These are phyloP conservation scores for Telenomus remus DNA, from an alignment of 1,140 invertebrate species.

Conservation along the genomic window DNA sequence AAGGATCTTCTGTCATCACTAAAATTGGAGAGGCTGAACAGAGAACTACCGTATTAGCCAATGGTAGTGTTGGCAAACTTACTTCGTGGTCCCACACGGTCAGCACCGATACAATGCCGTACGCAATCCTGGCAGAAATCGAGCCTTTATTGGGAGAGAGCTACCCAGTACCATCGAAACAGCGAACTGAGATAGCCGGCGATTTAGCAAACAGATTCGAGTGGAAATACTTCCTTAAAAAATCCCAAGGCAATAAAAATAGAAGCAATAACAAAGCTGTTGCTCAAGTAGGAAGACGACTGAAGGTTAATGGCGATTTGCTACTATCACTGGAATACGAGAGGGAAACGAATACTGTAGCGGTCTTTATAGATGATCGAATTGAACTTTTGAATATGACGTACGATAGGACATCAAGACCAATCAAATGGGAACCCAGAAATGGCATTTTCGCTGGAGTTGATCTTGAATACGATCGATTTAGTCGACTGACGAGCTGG, in stretches of 20 bases:
- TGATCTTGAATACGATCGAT: conserved; percentile 93
- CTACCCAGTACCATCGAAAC: conserved; percentile 92
- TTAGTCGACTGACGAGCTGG: conserved; percentile 92
- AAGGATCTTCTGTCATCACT: conserved; percentile 88
- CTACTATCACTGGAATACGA: conserved; percentile 94
- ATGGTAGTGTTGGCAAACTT: conserved; percentile 86
- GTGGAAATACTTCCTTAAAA: conserved; percentile 92
- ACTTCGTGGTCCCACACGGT: conserved; percentile 88
- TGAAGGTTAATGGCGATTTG: conserved; percentile 93
- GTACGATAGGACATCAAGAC: conserved; percentile 92
- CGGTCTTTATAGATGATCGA: conserved; percentile 91
- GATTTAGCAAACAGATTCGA: conserved; percentile 95
- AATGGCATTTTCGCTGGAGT: conserved; percentile 90
- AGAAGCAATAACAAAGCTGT: conserved; percentile 81
- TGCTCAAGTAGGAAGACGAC: conserved; percentile 87
- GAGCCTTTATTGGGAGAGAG: conserved; percentile 89
- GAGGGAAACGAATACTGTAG: conserved; percentile 90
- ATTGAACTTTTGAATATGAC: conserved; percentile 92
- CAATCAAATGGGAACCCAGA: conserved; percentile 91
- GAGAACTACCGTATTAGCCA: conserved; percentile 85
- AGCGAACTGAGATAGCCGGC: conserved; percentile 90
- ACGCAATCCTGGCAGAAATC: conserved; percentile 87
- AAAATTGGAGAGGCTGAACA: conserved; percentile 87
- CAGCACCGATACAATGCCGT: conserved; percentile 90
- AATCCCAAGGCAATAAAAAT: conserved; percentile 79